Conservation (phyloP, 2,888 invertebrate species). For the Epinotia ramella region DNA sequence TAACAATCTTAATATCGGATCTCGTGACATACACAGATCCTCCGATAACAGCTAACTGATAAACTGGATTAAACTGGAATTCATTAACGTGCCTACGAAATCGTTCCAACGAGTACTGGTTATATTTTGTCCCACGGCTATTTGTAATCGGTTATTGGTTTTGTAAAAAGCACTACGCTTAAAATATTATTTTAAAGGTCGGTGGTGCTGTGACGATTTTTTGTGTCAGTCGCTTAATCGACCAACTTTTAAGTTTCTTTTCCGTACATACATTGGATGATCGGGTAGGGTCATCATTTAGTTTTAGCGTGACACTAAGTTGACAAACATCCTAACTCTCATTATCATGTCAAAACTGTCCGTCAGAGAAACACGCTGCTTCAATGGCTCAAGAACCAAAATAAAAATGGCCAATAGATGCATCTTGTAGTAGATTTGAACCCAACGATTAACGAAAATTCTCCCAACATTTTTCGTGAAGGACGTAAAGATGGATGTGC, state of each 20-base stretch:
- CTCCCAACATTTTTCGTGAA: neutral
- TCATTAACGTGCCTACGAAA: conserved; percentile 70
- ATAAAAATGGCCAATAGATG: neutral
- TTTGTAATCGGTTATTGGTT: conserved; percentile 36
- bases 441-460: neutral
- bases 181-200: neutral
- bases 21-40: conserved; percentile 51
- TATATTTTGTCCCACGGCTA: conserved; percentile 38
- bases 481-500: no score
- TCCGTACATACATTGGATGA: no score
- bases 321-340: no score
- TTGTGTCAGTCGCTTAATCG: neutral
- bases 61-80: conserved; percentile 68
- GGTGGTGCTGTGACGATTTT: neutral
- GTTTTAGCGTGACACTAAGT: no score
- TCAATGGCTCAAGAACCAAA: neutral
- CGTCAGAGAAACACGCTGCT: neutral
- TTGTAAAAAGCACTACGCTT: neutral
- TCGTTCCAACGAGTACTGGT: conserved; percentile 58
- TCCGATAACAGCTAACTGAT: conserved; percentile 37
- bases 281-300: no score
- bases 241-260: no score
- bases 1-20: conserved; percentile 72
- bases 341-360: neutral
- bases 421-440: neutral